Evolutionary conservation across 2,888 invertebrate species (phyloP).

Genomic region (Drosophila yooni): DNA sequence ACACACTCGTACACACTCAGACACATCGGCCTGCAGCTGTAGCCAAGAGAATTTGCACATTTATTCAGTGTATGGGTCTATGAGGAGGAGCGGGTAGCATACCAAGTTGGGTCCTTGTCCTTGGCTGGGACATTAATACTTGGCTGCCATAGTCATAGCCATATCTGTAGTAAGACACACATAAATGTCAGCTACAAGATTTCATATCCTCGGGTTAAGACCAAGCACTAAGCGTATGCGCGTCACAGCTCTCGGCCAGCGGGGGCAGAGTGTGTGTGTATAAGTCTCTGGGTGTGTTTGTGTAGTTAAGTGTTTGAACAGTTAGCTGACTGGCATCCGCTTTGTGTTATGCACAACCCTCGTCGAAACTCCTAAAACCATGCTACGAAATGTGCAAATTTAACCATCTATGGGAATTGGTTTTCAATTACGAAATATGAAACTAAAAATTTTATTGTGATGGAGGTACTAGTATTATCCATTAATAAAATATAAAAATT

Average conservation of each 20-base stretch:
- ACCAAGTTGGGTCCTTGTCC: conserved; percentile 20
- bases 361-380: conserved; percentile 7
- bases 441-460: conserved; percentile 10
- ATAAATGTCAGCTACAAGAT: conserved; percentile 78
- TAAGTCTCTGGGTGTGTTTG: conserved; percentile 23
- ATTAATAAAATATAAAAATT: not conserved
- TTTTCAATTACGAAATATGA: conserved; percentile 25
- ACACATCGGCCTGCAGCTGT: conserved; percentile 9
- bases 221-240: conserved; percentile 69
- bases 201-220: conserved; percentile 67
- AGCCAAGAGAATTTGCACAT: conserved; percentile 33
- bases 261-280: not conserved
- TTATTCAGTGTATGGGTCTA: conserved; percentile 26
- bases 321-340: conserved; percentile 30
- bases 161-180: conserved; percentile 57
- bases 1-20: conserved; percentile 9
- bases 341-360: not conserved
- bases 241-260: conserved; percentile 41
- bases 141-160: conserved; percentile 25
- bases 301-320: conserved; percentile 35
- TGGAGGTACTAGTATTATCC: conserved; percentile 4
- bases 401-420: conserved; percentile 14
- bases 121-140: conserved; percentile 60
- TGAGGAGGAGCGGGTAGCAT: not conserved
- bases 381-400: conserved; percentile 16